A percentile compares a stretch with the other conserved stretches of the same genome.
phyloP scores from a whole-genome alignment of 30 jellyfish, hydroid and myxozoan genomes.

The Aurelia aurita complex sp. Pacific region DNA sequence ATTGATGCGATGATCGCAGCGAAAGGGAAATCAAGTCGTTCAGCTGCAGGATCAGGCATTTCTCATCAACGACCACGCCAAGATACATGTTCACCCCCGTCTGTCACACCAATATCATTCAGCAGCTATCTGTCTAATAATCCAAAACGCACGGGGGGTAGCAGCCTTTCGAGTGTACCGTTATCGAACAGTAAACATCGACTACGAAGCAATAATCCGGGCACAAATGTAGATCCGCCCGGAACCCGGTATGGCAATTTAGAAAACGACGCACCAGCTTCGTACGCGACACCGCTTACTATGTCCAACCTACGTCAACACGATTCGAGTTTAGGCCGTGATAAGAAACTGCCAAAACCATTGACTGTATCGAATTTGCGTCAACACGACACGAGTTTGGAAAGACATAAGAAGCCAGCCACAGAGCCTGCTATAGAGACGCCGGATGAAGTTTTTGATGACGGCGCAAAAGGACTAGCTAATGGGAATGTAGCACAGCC shows the following conservation, averaged over 20 bases:
- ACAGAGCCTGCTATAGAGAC: not conserved
- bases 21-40: constrained; percentile 70
- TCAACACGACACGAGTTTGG: constrained; percentile 97
- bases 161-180: constrained; percentile 74
- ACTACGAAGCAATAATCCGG: constrained; percentile 50
- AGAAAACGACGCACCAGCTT: constrained; percentile 66
- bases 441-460: constrained; percentile 41
- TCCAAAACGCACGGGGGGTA: constrained; percentile 71
- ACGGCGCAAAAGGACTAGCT: constrained; percentile 8
- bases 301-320: constrained; percentile 92
- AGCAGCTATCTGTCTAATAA: constrained; percentile 89
- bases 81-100: constrained; percentile 80
- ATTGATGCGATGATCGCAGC: constrained; percentile 95
- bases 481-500: constrained; percentile 81
- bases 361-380: constrained; percentile 81
- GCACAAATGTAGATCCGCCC: constrained; percentile 36
- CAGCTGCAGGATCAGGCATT: constrained; percentile 35
- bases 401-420: constrained; percentile 66
- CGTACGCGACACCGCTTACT: constrained; percentile 86
- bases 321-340: constrained; percentile 95
- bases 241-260: constrained; percentile 65
- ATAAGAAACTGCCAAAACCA: constrained; percentile 74
- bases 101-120: constrained; percentile 85
- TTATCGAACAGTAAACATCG: constrained; percentile 58
- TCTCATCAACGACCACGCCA: constrained; percentile 70